Evolutionary conservation across 2,888 invertebrate species (phyloP).

Genomic region (Melanchra persicariae): DNA sequence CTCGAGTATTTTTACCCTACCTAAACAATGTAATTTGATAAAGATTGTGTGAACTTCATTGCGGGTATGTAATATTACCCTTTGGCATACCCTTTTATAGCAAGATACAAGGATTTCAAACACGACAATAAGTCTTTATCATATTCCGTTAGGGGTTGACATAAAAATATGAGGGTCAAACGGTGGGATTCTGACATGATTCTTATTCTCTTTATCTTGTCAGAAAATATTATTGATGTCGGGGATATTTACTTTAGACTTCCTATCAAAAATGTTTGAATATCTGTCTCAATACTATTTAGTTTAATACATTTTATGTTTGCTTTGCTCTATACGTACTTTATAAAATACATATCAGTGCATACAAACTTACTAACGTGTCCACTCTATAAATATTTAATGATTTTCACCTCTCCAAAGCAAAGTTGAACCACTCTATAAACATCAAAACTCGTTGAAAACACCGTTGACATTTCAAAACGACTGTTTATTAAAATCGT

Average conservation of each 20-base stretch:
- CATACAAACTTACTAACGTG: constrained; percentile 6
- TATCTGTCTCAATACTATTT: neutral
- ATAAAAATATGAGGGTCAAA: constrained; percentile 62
- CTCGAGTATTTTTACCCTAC: neutral
- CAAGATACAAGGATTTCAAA: constrained; percentile 38
- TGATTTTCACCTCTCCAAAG: neutral
- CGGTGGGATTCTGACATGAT: constrained; percentile 23
- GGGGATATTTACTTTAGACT: neutral
- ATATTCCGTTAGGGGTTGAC: constrained; percentile 45
- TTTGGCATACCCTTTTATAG: constrained; percentile 10
- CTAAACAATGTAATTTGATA: neutral
- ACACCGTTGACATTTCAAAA: constrained; percentile 29
- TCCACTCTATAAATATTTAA: neutral
- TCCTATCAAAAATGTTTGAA: neutral
- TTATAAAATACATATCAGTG: constrained; percentile 3
- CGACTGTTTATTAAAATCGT: constrained; percentile 27
- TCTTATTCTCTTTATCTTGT: constrained; percentile 25
- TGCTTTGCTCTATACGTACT: no score
- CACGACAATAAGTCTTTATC: constrained; percentile 48
- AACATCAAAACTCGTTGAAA: constrained; percentile 18
- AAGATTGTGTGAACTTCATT: neutral
- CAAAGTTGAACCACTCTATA: neutral
- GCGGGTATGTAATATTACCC: constrained; percentile 30
- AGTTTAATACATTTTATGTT: neutral
- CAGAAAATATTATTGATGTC: constrained; percentile 19